Evolutionary conservation across 1,140 invertebrate species (phyloP).

Genomic region (Drosophila orena): DNA sequence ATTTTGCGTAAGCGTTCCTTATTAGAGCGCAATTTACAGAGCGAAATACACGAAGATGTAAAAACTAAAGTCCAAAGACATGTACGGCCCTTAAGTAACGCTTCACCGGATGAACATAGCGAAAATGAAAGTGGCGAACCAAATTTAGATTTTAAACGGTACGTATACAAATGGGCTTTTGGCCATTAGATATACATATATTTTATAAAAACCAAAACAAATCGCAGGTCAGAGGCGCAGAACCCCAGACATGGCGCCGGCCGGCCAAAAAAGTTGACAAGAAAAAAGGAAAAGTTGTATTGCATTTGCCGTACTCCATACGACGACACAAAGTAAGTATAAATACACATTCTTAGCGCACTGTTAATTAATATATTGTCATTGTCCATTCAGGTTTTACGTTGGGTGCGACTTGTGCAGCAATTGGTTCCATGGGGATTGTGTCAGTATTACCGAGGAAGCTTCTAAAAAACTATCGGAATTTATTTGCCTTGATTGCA

Average conservation of each 20-base stretch:
- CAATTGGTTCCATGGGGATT: slow-evolving; percentile 99
- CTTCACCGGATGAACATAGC: slow-evolving; percentile 62
- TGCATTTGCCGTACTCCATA: slow-evolving; percentile 98
- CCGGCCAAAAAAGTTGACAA: slow-evolving; percentile 85
- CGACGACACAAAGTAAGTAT: slow-evolving; percentile 93
- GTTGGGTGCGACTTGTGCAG: slow-evolving; percentile 98
- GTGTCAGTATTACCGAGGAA: slow-evolving; percentile 97
- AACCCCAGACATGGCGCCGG: slow-evolving; percentile 58
- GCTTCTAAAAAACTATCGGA: slow-evolving; percentile 96
- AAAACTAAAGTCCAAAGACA: slow-evolving; percentile 85
- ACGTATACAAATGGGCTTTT: not conserved
- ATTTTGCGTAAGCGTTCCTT: slow-evolving; percentile 95
- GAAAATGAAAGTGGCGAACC: slow-evolving; percentile 57
- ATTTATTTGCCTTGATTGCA: slow-evolving; percentile 95
- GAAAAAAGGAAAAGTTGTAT: slow-evolving; percentile 91
- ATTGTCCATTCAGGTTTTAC: slow-evolving; percentile 91
- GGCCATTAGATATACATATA: not conserved
- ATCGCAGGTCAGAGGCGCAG: slow-evolving; percentile 24
- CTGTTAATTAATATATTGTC: not conserved
- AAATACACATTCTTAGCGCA: not conserved
- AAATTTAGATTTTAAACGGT: slow-evolving; percentile 54
- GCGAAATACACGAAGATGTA: slow-evolving; percentile 93
- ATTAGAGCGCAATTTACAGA: slow-evolving; percentile 95
- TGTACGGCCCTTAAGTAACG: slow-evolving; percentile 80
- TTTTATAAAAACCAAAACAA: not conserved